These are phyloP conservation scores for Aporophyla lueneburgensis DNA, from an alignment of 2,888 invertebrate genomes.

Conservation along the genomic window DNA sequence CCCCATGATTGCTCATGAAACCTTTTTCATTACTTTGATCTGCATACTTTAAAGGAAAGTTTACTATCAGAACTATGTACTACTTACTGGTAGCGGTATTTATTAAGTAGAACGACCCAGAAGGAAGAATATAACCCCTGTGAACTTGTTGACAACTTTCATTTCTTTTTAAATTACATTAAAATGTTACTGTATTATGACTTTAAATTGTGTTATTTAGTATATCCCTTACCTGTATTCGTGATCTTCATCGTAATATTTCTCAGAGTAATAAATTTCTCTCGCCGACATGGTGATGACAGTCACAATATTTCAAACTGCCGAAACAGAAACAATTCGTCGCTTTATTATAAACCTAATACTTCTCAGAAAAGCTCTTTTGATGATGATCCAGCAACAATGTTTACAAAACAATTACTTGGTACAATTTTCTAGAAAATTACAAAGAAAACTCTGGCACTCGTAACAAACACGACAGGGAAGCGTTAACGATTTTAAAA, in stretches of 20 bases:
- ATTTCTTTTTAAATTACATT: conserved; percentile 35
- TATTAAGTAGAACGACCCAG: background rate
- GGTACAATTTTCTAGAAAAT: conserved; percentile 52
- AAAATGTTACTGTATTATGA: too few species aligned
- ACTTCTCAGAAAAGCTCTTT: conserved; percentile 8
- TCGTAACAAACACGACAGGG: conserved; percentile 58
- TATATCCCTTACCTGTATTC: conserved; percentile 95
- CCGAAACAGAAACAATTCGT: conserved; percentile 37
- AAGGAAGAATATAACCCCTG: conserved; percentile 14
- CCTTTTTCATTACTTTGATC: too few species aligned
- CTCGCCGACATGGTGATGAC: conserved; percentile 89
- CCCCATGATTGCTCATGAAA: background rate
- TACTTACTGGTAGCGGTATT: background rate
- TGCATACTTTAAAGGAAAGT: background rate
- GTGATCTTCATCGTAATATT: conserved; percentile 97
- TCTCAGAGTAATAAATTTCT: conserved; percentile 98
- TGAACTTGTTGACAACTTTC: background rate
- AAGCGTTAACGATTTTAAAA: conserved; percentile 83
- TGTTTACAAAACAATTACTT: conserved; percentile 34
- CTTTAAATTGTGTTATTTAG: background rate
- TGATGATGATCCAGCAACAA: conserved; percentile 2
- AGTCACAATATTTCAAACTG: conserved; percentile 50
- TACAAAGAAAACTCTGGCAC: conserved; percentile 61
- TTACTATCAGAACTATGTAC: background rate
- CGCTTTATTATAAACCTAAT: conserved; percentile 13